Percentiles rank a stretch among this genome's conserved stretches.
These are phyloP conservation scores for Agapornis roseicollis DNA, from an alignment of 2,113 vertebrate genomes.

Conservation along the genomic window DNA sequence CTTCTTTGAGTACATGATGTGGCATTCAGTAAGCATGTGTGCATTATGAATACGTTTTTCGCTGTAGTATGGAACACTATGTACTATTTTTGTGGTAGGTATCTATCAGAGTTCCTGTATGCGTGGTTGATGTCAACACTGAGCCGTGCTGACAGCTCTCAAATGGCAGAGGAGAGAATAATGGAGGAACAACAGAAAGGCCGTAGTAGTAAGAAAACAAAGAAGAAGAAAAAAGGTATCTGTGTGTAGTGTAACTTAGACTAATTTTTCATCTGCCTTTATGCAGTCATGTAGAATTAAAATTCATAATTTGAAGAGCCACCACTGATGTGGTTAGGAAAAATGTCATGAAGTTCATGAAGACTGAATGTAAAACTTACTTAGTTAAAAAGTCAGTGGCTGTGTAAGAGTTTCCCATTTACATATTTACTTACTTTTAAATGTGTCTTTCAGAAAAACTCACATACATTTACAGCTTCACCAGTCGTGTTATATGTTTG, in stretches of 20 bases:
- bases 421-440: not conserved
- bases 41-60: rapidly evolving
- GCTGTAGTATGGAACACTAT: rapidly evolving
- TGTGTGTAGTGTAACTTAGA: not conserved
- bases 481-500: not conserved
- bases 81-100: conserved; percentile 72
- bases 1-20: not conserved
- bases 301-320: not conserved
- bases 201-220: conserved; percentile 96
- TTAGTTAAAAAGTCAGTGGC: not conserved
- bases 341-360: not conserved
- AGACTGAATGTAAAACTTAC: not conserved
- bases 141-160: conserved; percentile 95
- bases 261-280: not conserved
- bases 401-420: not conserved
- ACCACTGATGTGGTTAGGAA: not conserved
- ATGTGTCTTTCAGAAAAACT: not conserved
- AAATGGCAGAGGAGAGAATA: conserved; percentile 96
- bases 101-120: conserved; percentile 96
- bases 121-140: conserved; percentile 98
- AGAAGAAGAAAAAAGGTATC: conserved; percentile 98
- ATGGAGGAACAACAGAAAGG: conserved; percentile 96
- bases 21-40: rapidly evolving
- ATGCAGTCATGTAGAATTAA: not conserved
- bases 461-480: not conserved